These are phyloP conservation scores for Halcyon leucocephala DNA, from an alignment of 2,797 vertebrate genomes.

Conservation along the genomic window DNA sequence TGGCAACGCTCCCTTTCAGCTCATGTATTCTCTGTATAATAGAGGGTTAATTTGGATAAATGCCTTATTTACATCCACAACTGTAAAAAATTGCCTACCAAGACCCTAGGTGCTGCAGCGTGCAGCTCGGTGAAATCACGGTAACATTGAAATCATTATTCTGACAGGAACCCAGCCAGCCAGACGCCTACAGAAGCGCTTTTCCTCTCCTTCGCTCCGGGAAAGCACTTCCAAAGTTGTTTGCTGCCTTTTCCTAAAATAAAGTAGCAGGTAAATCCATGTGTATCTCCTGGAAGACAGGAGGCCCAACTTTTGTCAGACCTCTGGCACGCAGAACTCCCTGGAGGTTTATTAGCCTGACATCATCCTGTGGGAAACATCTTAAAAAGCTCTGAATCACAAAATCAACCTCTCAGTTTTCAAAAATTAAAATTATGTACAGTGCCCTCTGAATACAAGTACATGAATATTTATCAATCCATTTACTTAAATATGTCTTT, in stretches of 20 bases:
- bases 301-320: neutral
- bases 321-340: neutral
- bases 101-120: slow-evolving; percentile 35
- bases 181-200: slow-evolving; percentile 66
- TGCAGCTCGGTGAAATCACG: slow-evolving; percentile 31
- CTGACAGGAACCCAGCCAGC: slow-evolving; percentile 67
- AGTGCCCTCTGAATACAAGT: neutral
- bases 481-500: slow-evolving; percentile 17
- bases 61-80: slow-evolving; percentile 33
- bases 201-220: slow-evolving; percentile 52
- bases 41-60: slow-evolving; percentile 42
- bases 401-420: neutral
- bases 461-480: neutral
- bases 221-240: neutral
- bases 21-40: neutral
- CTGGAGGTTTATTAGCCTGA: neutral
- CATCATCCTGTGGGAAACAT: neutral
- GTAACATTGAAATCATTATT: slow-evolving; percentile 64
- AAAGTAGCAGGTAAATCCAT: neutral
- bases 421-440: neutral
- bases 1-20: neutral
- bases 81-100: slow-evolving; percentile 37
- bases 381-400: neutral
- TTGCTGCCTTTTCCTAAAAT: neutral
- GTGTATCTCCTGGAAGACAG: neutral